Percentiles rank a stretch among this genome's conserved stretches.
Evolutionary conservation across 2,113 vertebrate species (phyloP).

Genomic region (Petaurus breviceps): DNA sequence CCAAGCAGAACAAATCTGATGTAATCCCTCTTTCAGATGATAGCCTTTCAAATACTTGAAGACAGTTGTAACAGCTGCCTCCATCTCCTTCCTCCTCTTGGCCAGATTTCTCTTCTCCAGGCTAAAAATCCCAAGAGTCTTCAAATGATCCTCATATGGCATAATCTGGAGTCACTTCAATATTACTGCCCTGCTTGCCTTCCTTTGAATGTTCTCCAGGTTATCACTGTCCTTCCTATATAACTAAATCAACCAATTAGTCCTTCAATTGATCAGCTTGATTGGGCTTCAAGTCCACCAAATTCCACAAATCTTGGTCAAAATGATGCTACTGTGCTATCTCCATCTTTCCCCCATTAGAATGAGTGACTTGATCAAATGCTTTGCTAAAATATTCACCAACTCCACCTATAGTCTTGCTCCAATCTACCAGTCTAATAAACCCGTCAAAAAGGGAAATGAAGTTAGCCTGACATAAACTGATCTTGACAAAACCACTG

Average conservation of each 20-base stretch:
- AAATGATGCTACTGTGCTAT: not conserved
- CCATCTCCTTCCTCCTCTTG: not conserved
- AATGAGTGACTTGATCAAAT: not conserved
- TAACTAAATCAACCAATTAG: not conserved
- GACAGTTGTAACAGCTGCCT: not conserved
- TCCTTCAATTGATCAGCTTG: not conserved
- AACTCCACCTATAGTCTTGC: not conserved
- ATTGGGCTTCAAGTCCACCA: not conserved
- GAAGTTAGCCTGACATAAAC: not conserved
- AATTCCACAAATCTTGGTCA: not conserved
- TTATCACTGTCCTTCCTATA: not conserved
- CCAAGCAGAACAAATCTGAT: not conserved
- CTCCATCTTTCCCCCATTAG: not conserved
- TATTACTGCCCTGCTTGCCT: not conserved
- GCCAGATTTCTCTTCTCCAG: not conserved
- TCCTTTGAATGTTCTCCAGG: not conserved
- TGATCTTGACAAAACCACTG: not conserved
- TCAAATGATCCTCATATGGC: not conserved
- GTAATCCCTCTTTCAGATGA: not conserved
- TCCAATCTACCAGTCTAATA: not conserved
- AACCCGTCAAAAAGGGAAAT: not conserved
- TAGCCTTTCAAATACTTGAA: not conserved
- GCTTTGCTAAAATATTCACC: not conserved
- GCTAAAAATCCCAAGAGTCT: not conserved
- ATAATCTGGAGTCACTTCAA: not conserved